Base-by-base conservation (phyloP, 2,113 vertebrate species). In the Chunga burmeisteri region DNA sequence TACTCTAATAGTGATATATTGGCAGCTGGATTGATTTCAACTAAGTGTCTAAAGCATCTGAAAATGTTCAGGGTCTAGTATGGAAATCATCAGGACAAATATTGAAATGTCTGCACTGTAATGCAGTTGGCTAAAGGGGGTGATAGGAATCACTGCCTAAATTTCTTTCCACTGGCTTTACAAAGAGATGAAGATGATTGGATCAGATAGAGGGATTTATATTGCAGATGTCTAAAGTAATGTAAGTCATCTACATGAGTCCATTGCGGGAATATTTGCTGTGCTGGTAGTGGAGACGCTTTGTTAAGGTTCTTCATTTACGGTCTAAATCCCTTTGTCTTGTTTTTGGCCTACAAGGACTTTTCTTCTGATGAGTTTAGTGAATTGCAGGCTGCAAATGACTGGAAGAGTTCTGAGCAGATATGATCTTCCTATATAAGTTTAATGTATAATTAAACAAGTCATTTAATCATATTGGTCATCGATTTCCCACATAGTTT, bases 371-470 rank as follows among this genome's bases (percentile, higher is more conserved):
- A 46, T 26, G 34, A 65, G 17, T 90, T 91, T 46, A 91, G 74
- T 75, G 66, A 81, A 84, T 83, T 93, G 47, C 11, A 88, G 46
- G 7, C 58, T 80, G 19, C 62, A 46, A 87, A 61, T 53, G 10
- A 13, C 3, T 81, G 40, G 44, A 59, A 93, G 53, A 90, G 49
- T 73, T 93, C 73, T 82, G 52, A 93, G 44, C 10, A 75, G 52
- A 81, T 53, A 96, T 22, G 34, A 72, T 80, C 62, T 90, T 63
- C 62, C 30, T 36, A n/a, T 72, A 68, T 25, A 85, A 93, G 62
- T 93, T 82, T 93, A 82, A 93, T 88, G 25, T 52, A 90, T 82
- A 95, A 96, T 94, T 96, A 79, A 97, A 72, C 34, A 82, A 90
- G 73, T 87, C n/a, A 81, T 70, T 94, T 71, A 71, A 93, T 95